A percentile compares a stretch with the other conserved stretches of the same genome.
Evolutionary conservation across 1,140 invertebrate species (phyloP).

Genomic region (Berghia stephanieae): DNA sequence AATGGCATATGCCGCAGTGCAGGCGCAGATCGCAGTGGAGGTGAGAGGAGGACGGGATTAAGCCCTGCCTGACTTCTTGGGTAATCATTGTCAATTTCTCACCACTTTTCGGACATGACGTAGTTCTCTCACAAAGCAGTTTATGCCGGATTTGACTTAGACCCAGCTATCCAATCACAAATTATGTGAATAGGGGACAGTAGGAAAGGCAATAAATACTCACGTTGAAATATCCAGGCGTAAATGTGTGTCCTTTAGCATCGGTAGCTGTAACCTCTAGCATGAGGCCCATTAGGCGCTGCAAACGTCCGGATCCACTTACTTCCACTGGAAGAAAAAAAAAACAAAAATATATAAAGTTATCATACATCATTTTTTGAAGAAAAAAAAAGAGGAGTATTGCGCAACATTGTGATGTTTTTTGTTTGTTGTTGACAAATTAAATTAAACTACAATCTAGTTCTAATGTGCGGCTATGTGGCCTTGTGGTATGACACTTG

Average conservation of each 20-base stretch:
- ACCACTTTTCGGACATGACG: too few relatives aligned
- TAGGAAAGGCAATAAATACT: not conserved
- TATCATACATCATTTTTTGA: not conserved
- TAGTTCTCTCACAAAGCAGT: too few relatives aligned
- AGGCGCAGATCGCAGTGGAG: too few relatives aligned
- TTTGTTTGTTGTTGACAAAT: not conserved
- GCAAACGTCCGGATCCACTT: not conserved
- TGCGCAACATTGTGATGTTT: not conserved
- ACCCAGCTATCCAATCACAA: too few relatives aligned
- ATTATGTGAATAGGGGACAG: too few relatives aligned
- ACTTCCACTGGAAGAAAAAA: slow-evolving; percentile 1
- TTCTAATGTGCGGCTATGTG: not conserved
- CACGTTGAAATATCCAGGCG: slow-evolving; percentile 24
- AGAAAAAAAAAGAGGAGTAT: not conserved
- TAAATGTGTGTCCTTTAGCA: slow-evolving; percentile 1
- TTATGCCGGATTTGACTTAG: too few relatives aligned
- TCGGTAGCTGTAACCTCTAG: slow-evolving; percentile 22
- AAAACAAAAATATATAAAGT: not conserved
- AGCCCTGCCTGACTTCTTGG: too few relatives aligned
- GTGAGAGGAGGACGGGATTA: too few relatives aligned
- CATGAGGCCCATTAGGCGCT: slow-evolving; percentile 25
- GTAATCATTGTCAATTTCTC: too few relatives aligned
- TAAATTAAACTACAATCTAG: not conserved
- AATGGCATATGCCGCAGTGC: too few relatives aligned
- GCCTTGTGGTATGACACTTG: not conserved